Evolutionary conservation across 1,140 invertebrate species (phyloP).

Genomic region (Coptotermes formosanus): DNA sequence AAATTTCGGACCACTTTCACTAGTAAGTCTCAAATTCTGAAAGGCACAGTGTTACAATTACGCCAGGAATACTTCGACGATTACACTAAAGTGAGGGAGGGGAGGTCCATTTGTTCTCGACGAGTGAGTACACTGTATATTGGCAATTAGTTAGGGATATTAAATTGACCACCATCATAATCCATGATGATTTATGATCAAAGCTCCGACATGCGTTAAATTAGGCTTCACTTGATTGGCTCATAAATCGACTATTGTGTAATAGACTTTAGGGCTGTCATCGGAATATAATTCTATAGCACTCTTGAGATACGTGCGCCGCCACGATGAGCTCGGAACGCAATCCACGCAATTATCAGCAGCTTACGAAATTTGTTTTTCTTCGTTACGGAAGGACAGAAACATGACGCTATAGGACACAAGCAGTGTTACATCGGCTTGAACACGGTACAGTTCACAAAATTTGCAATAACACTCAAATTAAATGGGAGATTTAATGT

Average conservation of each 20-base stretch:
- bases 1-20: not conserved
- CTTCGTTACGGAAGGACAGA: not conserved
- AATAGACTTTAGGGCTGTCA: conserved; percentile 25
- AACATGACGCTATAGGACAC: too few species aligned
- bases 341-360: conserved; percentile 3
- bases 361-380: not conserved
- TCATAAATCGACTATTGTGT: conserved; percentile 35
- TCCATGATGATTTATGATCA: conserved; percentile 34
- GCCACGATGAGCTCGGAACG: not conserved
- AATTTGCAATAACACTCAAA: too few species aligned
- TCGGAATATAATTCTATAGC: conserved; percentile 20
- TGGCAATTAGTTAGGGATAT: conserved; percentile 35
- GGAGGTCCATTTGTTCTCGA: conserved; percentile 23
- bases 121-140: conserved; percentile 27
- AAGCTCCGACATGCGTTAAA: conserved; percentile 35
- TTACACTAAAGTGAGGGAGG: not conserved
- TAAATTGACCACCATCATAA: conserved; percentile 35
- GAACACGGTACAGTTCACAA: too few species aligned
- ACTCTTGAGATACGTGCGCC: not conserved
- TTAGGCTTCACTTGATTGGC: conserved; percentile 34
- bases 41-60: not conserved
- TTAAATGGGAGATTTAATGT: too few species aligned
- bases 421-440: too few species aligned
- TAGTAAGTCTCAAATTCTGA: not conserved
- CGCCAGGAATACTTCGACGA: not conserved